A percentile compares a stretch with the other conserved stretches of the same genome.
phyloP scores from a whole-genome alignment of 2,113 vertebrate species.

The Nanorana parkeri region DNA sequence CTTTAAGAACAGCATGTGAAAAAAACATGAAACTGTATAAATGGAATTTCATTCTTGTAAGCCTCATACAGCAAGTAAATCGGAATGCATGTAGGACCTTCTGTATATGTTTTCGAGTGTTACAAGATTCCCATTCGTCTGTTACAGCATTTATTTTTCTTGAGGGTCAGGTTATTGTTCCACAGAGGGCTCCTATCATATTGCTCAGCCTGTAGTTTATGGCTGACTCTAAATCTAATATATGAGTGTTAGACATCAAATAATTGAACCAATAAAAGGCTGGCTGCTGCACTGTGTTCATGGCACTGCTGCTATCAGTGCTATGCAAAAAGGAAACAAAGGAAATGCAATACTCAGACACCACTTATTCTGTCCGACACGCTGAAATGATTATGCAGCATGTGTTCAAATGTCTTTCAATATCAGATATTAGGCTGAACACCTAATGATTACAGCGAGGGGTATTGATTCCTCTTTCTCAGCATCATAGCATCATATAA shows the following conservation, averaged over 20 bases:
- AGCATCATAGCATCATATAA: slow-evolving; percentile 22
- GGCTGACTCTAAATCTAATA: slow-evolving; percentile 35
- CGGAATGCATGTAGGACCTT: neutral
- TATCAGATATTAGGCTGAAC: slow-evolving; percentile 27
- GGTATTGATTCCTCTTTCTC: slow-evolving; percentile 16
- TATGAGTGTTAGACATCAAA: slow-evolving; percentile 23
- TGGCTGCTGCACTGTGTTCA: slow-evolving; percentile 7
- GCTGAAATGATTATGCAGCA: slow-evolving; percentile 2
- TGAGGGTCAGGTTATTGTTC: slow-evolving; percentile 8
- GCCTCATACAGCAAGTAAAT: too few relatives aligned
- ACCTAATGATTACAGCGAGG: slow-evolving; percentile 23
- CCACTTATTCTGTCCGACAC: neutral
- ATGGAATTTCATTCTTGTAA: too few relatives aligned
- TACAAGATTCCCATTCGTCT: neutral
- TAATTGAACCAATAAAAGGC: slow-evolving; percentile 17
- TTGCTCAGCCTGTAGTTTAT: slow-evolving; percentile 36
- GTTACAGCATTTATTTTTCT: slow-evolving; percentile 3
- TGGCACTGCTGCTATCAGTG: neutral
- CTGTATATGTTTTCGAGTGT: neutral
- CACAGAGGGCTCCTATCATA: slow-evolving; percentile 20
- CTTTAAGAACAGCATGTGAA: too few relatives aligned
- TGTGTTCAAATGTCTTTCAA: slow-evolving; percentile 6
- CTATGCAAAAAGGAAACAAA: neutral
- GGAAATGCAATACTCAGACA: neutral
- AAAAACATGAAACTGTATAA: too few relatives aligned